Conservation (phyloP, 2,113 vertebrate genomes). For the Cryptotis parvus region DNA sequence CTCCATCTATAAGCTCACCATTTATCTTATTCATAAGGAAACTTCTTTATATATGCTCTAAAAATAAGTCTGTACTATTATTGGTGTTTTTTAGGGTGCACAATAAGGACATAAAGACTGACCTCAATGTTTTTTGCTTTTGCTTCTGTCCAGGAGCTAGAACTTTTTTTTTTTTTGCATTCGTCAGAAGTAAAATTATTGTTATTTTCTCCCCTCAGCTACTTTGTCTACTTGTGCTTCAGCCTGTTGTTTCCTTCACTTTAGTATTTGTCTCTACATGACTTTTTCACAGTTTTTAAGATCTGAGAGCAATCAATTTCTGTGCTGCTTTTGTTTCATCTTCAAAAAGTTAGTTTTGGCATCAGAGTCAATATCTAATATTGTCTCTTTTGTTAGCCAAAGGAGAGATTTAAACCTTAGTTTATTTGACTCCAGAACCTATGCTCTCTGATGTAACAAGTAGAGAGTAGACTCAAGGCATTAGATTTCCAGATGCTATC, state of each 20-base stretch:
- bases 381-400: conserved; percentile 51
- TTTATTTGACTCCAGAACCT: conserved; percentile 50
- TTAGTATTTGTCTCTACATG: background rate
- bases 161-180: background rate
- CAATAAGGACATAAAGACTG: background rate
- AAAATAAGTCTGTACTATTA: background rate
- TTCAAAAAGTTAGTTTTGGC: conserved; percentile 37
- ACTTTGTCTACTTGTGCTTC: background rate
- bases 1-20: background rate
- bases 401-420: conserved; percentile 48
- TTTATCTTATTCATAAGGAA: background rate
- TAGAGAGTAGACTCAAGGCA: conserved; percentile 21
- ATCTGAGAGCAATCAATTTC: conserved; percentile 15
- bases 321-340: conserved; percentile 38
- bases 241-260: background rate
- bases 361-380: conserved; percentile 40
- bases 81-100: too few species aligned
- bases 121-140: background rate
- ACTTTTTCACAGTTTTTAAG: conserved; percentile 59
- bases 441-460: conserved; percentile 53
- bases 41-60: background rate
- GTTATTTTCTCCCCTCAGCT: background rate
- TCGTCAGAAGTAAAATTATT: background rate
- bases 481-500: conserved; percentile 70
- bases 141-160: too few species aligned